Evolutionary conservation across 2,113 vertebrate species (phyloP).

Genomic region (Phyllopteryx taeniolatus): DNA sequence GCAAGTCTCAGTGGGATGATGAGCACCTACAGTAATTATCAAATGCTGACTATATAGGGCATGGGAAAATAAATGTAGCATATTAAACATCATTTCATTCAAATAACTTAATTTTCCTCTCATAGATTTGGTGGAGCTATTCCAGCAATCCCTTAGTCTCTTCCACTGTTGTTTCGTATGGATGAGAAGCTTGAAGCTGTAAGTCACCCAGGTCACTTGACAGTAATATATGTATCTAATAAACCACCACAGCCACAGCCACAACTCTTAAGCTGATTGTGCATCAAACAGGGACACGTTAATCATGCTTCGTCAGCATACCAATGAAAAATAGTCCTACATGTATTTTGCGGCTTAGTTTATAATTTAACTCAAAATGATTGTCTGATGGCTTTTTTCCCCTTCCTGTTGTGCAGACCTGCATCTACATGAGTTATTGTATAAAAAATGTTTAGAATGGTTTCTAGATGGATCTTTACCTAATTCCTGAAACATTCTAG

Average conservation of each 20-base stretch:
- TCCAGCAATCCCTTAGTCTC: slow-evolving; percentile 9
- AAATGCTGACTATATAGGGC: background rate
- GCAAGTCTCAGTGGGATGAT: no score
- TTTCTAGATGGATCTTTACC: background rate
- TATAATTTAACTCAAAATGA: background rate
- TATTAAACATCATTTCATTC: background rate
- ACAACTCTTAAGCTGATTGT: slow-evolving; percentile 25
- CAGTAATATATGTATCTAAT: slow-evolving; percentile 54
- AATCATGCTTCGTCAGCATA: slow-evolving; percentile 26
- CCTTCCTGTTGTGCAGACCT: background rate
- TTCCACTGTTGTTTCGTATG: slow-evolving; percentile 30
- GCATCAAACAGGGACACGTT: slow-evolving; percentile 34
- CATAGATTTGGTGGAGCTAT: slow-evolving; percentile 7
- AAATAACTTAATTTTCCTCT: background rate
- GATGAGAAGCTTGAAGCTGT: slow-evolving; percentile 21
- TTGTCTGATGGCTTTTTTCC: background rate
- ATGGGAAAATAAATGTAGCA: background rate
- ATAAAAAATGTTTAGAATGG: background rate
- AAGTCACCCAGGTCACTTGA: slow-evolving; percentile 28
- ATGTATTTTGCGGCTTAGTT: slow-evolving; percentile 3
- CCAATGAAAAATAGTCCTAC: slow-evolving; percentile 26
- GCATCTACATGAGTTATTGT: background rate
- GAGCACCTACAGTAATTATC: no score
- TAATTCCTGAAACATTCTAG: background rate
- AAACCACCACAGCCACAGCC: slow-evolving; percentile 24